Base-by-base conservation (phyloP, 2,888 invertebrate species). In the Isotomurus palustris region DNA sequence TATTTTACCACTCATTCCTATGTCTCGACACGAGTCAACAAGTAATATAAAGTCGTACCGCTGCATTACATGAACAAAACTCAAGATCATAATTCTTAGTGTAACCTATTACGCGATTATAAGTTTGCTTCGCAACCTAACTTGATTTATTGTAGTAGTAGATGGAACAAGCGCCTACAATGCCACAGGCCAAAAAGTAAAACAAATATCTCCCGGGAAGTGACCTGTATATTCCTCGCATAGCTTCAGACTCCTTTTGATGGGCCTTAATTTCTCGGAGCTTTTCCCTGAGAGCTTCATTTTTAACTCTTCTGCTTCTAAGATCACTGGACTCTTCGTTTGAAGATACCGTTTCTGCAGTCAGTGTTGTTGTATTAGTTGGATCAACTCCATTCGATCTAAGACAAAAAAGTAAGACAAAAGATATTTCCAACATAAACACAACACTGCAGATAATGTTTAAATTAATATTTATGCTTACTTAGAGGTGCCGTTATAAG, bases 141-240 rank as follows among this genome's bases (percentile, higher is more conserved):
- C n/a, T n/a, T n/a, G n/a, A n/a, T n/a, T 44, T 44, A 8, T 35
- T 49, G 27, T 49, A 49, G 24, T 56, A 60, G 24, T 60, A 66
- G 38, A 59, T 59, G 38, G 58, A 56, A 49, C 59, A 28, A 45
- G 61, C 56, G 53, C 51, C 53, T 55, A 58, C 56, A 58, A 54
- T 53, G 40, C 49, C 63, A 66, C 54, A 62, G 47, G 58, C 60
- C 62, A 62, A 52, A 47, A 66, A 41, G 32, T 48, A 43, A 60
- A 68, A 62, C 53, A 53, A 69, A 64, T 62, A 65, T 66, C 62
- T 64, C 56, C 64, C 65, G 62, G 65, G 62, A 54, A 67, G 65
- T 62, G 69, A 71, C 68, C 70, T 69, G 68, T 69, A 69, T 49
- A 71, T 53, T 62, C 58, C 58, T 53, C 68, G 65, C 40, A 66